Percentiles rank a stretch among this genome's conserved stretches.
phyloP scores from a whole-genome alignment of 2,888 invertebrate genomes.

The Diadegma fenestrale region DNA sequence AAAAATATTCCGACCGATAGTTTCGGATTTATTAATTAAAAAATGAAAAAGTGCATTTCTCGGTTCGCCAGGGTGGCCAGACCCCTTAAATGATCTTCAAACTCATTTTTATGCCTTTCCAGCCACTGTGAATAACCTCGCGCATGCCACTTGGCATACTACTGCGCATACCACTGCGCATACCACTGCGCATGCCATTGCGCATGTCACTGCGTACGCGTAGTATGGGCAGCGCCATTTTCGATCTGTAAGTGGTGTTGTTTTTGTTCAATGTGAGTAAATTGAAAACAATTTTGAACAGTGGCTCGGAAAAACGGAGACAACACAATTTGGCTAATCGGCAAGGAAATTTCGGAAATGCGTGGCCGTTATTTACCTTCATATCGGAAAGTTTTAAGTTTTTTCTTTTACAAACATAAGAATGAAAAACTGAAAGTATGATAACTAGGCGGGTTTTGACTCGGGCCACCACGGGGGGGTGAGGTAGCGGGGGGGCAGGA shows the following conservation, averaged over 20 bases:
- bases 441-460: no score
- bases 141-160: no score
- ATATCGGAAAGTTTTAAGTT: conserved; percentile 42
- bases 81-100: conserved; percentile 2
- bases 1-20: no score
- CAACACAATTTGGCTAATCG: conserved; percentile 22
- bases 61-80: no score
- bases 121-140: not conserved
- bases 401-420: conserved; percentile 55
- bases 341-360: conserved; percentile 30
- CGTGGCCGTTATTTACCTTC: conserved; percentile 39
- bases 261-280: conserved; percentile 5
- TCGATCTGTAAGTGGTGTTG: conserved; percentile 3
- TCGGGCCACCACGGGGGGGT: no score
- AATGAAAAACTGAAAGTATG: no score
- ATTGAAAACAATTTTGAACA: conserved; percentile 6
- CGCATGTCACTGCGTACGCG: conserved; percentile 20
- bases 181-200: not conserved
- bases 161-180: no score
- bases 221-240: conserved; percentile 6
- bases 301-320: conserved; percentile 27
- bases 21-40: no score
- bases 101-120: conserved; percentile 3
- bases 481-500: no score
- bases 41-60: no score